phyloP scores from a whole-genome alignment of 2,113 vertebrate species.

The Anser cygnoides region DNA sequence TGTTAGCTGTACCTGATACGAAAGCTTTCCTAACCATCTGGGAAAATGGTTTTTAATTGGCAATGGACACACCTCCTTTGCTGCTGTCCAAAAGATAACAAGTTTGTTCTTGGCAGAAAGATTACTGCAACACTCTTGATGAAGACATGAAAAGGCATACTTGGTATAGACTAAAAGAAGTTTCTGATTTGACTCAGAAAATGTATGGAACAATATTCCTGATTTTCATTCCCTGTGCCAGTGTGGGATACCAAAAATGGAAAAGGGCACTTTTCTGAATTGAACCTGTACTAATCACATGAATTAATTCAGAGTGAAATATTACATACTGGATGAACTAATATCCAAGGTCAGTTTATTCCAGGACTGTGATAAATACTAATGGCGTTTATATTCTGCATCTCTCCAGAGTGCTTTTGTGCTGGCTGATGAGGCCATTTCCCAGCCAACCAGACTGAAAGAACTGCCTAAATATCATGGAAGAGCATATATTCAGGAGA shows the following conservation, averaged over 20 bases:
- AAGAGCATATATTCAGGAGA: not conserved
- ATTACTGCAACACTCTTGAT: not conserved
- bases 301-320: not conserved
- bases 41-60: conserved; percentile 23
- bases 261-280: not conserved
- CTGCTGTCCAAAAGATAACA: not conserved
- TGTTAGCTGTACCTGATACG: not conserved
- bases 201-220: not conserved
- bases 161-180: not conserved
- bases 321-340: not conserved
- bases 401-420: not conserved
- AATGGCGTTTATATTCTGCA: not conserved
- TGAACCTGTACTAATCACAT: not conserved
- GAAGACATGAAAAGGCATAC: not conserved
- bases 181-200: not conserved
- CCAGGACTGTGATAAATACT: not conserved
- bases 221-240: not conserved
- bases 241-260: not conserved
- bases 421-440: not conserved
- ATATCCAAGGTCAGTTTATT: not conserved
- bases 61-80: not conserved
- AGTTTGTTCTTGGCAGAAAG: conserved; percentile 16
- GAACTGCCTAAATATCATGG: not conserved
- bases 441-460: not conserved
- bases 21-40: not conserved